Evolutionary conservation across 2,888 invertebrate genomes (phyloP), one percentile per base, ranked within the genome.

Genomic region (Rambutsinella grinnellia): DNA sequence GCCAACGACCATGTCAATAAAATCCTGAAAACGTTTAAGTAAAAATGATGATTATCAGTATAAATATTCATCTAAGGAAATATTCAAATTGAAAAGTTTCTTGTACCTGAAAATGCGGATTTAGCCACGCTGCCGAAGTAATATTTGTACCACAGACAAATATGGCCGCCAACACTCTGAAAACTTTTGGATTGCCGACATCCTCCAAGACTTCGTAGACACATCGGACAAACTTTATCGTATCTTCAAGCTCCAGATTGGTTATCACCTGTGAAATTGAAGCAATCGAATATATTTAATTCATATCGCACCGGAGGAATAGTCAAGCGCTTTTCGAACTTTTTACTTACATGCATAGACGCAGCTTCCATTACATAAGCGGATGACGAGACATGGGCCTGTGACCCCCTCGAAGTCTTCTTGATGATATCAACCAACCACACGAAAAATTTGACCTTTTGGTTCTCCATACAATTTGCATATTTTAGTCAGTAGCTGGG

Each of bases 1-100:
- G 15, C 83, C 83, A 57, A 83, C 78, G 2, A 82, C 80, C 56
- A 83, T 66, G 56, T 83, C 83, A 10, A 81, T 79, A 56, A 83
- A 83, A 62, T 83, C 82, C 76, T 83, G 49, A n/a, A 53, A 61
- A 17, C 6, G 26, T 36, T 47, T 2, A 44, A 62, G 17, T 47
- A 26, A 63, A 56, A 56, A 51, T n/a, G n/a, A n/a, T n/a, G n/a
- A n/a, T n/a, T n/a, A 67, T 15, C 49, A 49, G 5, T 65, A n/a
- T 5, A 61, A 61, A 19, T 61, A 13, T 58, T 8, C n/a, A 27
- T 10, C 46, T 21, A 26, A 27, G 17, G 3, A 58, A 5, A 24
- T 28, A n/a, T 28, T 58, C n/a, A 26, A 10, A n/a, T n/a, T 26
- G 8, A 26, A 23, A 23, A 10, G n/a, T 24, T 23, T 23, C 13